Base-by-base conservation (phyloP, 2,113 vertebrate genomes). In the Pedetes capensis region DNA sequence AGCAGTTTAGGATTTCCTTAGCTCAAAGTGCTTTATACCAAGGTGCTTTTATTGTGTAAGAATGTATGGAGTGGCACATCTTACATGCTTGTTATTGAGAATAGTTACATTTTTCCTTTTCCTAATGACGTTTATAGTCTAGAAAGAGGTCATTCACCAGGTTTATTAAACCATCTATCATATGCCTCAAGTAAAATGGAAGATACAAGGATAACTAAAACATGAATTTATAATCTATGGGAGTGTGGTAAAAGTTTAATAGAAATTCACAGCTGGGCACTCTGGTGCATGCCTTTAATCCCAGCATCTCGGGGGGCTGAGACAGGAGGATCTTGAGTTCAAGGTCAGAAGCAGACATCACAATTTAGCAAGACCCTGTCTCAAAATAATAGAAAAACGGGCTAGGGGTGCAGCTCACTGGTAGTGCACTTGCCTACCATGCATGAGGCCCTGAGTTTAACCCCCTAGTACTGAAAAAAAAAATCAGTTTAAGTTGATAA, bases 401-500 rank as follows among this genome's bases (percentile, higher is more conserved):
- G n/a, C n/a, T n/a, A n/a, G n/a, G n/a, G n/a, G n/a, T n/a, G n/a
- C n/a, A n/a, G n/a, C n/a, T n/a, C n/a, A n/a, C n/a, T n/a, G n/a
- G n/a, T n/a, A n/a, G n/a, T n/a, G n/a, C n/a, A n/a, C n/a, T n/a
- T n/a, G n/a, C n/a, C n/a, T n/a, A n/a, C n/a, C n/a, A n/a, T n/a
- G n/a, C n/a, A n/a, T n/a, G n/a, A n/a, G n/a, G n/a, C n/a, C n/a
- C n/a, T n/a, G n/a, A n/a, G n/a, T n/a, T n/a, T n/a, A n/a, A n/a
- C n/a, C n/a, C n/a, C n/a, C n/a, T n/a, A n/a, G n/a, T n/a, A n/a
- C n/a, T n/a, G n/a, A n/a, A n/a, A n/a, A n/a, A n/a, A n/a, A n/a
- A n/a, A n/a, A n/a, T n/a, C n/a, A 37, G n/a, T 72, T 95, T 78
- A 93, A 93, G 61, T 92, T 95, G 32, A 37, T 89, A 34, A 86